phyloP scores from a whole-genome alignment of 2,113 vertebrate genomes.

The Corythornis vintsioides region DNA sequence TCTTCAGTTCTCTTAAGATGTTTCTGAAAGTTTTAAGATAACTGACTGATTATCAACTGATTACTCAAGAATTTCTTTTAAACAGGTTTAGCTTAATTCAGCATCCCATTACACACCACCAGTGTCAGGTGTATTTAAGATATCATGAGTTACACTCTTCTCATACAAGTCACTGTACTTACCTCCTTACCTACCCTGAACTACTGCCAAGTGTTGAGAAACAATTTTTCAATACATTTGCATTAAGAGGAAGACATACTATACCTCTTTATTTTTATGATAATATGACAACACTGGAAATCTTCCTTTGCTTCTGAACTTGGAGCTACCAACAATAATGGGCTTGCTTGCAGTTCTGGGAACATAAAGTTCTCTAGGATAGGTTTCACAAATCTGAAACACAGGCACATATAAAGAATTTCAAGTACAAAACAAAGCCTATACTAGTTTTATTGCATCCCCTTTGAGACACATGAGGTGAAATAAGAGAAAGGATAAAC shows the following conservation, averaged over 20 bases:
- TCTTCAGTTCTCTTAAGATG: neutral
- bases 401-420: neutral
- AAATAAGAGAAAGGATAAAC: neutral
- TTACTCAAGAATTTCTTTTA: neutral
- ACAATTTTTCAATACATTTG: neutral
- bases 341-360: conserved; percentile 91
- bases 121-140: neutral
- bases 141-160: neutral
- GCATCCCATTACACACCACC: neutral
- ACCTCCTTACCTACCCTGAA: neutral
- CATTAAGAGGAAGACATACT: neutral
- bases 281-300: conserved; percentile 97
- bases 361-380: conserved; percentile 93
- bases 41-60: neutral
- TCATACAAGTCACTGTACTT: neutral
- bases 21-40: neutral
- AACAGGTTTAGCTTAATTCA: neutral
- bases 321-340: conserved; percentile 96
- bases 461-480: neutral
- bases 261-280: conserved; percentile 93
- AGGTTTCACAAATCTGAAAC: conserved; percentile 93
- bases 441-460: neutral
- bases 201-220: neutral
- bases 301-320: conserved; percentile 98
- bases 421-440: neutral